phyloP scores from a whole-genome alignment of 2,797 vertebrate genomes.

The Nannoperca australis region DNA sequence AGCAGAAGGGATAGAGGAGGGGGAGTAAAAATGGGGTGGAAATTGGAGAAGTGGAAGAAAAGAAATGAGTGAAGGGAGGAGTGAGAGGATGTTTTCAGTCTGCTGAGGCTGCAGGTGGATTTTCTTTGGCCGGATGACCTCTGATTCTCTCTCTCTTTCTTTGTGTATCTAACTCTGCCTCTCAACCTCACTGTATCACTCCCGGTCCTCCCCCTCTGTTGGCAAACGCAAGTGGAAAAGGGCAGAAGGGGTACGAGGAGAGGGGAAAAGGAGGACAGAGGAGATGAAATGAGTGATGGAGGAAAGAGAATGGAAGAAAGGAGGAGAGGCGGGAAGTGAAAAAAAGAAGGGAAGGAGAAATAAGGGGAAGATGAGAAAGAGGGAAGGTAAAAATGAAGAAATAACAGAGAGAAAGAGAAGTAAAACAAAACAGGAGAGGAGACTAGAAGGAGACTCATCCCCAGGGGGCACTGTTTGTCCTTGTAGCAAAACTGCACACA shows the following conservation, averaged over 20 bases:
- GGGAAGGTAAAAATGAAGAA: background rate
- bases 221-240: conserved; percentile 10
- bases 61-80: conserved; percentile 13
- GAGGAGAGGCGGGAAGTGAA: background rate
- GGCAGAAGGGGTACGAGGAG: background rate
- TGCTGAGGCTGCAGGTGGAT: conserved; percentile 53
- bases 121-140: conserved; percentile 35
- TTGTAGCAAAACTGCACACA: conserved; percentile 45
- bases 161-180: background rate
- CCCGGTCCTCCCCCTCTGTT: conserved; percentile 7
- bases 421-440: conserved; percentile 35
- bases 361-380: background rate
- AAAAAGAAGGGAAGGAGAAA: too few relatives aligned
- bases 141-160: background rate
- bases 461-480: conserved; percentile 86
- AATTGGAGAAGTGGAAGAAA: conserved; percentile 26
- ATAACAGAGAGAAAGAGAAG: background rate
- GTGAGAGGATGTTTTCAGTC: conserved; percentile 28
- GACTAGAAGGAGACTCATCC: conserved; percentile 71
- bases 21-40: conserved; percentile 28
- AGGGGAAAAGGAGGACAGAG: conserved; percentile 6
- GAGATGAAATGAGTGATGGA: conserved; percentile 10
- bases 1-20: conserved; percentile 24
- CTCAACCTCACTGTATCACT: conserved; percentile 8
- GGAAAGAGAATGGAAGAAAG: background rate